Evolutionary conservation across 2,888 invertebrate genomes (phyloP).

Genomic region (Caenorhabditis doughertyi): DNA sequence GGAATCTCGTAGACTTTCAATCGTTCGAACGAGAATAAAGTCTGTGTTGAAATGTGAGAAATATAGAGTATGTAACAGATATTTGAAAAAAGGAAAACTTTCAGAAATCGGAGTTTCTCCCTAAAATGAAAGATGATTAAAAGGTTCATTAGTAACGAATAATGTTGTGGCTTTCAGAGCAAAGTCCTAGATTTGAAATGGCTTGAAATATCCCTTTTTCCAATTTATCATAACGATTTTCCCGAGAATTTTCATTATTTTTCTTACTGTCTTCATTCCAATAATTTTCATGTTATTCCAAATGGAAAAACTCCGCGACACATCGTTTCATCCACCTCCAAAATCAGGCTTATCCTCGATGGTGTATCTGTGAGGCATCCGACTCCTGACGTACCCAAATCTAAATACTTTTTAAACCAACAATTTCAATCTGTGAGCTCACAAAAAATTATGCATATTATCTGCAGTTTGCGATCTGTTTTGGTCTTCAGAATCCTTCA

Average conservation of each 20-base stretch:
- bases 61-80: too few species aligned
- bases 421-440: slow-evolving; percentile 20
- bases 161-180: too few species aligned
- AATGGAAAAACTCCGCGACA: neutral
- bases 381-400: slow-evolving; percentile 17
- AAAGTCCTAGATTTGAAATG: too few species aligned
- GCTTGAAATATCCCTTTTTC: too few species aligned
- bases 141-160: too few species aligned
- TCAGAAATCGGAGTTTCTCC: too few species aligned
- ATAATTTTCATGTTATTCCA: neutral
- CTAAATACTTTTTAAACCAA: slow-evolving; percentile 15
- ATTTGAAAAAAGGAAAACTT: too few species aligned
- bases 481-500: neutral
- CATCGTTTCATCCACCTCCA: slow-evolving; percentile 18
- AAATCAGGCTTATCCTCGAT: slow-evolving; percentile 4
- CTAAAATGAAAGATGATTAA: too few species aligned
- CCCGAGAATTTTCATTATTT: too few species aligned
- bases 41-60: neutral
- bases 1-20: slow-evolving; percentile 3
- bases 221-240: too few species aligned
- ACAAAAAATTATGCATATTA: too few species aligned
- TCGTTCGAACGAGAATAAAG: slow-evolving; percentile 5
- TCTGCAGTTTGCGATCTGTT: neutral
- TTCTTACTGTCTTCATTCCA: too few species aligned
- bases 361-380: neutral